Base-by-base conservation (phyloP, 2,113 vertebrate genomes). In the Lampris megalopsis region DNA sequence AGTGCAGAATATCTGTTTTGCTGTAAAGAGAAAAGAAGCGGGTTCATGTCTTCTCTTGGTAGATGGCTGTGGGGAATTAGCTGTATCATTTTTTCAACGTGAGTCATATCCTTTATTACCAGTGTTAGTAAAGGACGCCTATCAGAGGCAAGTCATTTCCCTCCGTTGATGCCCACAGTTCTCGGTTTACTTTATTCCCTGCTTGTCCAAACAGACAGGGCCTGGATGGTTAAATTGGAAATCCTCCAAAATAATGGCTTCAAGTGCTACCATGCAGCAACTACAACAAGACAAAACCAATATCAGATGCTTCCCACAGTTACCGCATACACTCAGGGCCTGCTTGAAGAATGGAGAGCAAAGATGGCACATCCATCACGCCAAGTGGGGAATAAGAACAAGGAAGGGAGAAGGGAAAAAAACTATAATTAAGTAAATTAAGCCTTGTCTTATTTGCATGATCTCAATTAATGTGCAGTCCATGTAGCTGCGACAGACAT, bases 381-480 rank as follows among this genome's bases (percentile, higher is more conserved):
- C 65, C 54, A 76, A 71, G 49, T 43, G 13, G 10, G 36, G 35
- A 80, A 71, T 61, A 11, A 13, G 40, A 47, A 36, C 47, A 37
- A 47, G 61, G 63, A 8, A 64, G 38, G 67, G 57, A 77, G 43
- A 47, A 40, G 38, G 54, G 7, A 37, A 68, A 67, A 76, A 78
- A 63, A 56, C 61, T 69, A 80, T 80, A 84, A 88, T 87, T 80
- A 88, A 84, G 82, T 79, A 81, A 89, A 91, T 90, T 80, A 91
- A 85, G 78, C 73, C 75, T 58, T 53, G 70, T 90, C 82, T 84
- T 90, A 89, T 92, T 90, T 88, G 84, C 86, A 89, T 87, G 82
- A 83, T 90, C 81, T 91, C 79, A 90, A 88, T 92, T 86, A 89
- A 88, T 85, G 89, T 82, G 78, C 73, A 67, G 78, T 75, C 77